A percentile compares a stretch with the other conserved stretches of the same genome.
phyloP scores from a whole-genome alignment of 92 coral and sea anemone species.

The Phenganax stokvisi region DNA sequence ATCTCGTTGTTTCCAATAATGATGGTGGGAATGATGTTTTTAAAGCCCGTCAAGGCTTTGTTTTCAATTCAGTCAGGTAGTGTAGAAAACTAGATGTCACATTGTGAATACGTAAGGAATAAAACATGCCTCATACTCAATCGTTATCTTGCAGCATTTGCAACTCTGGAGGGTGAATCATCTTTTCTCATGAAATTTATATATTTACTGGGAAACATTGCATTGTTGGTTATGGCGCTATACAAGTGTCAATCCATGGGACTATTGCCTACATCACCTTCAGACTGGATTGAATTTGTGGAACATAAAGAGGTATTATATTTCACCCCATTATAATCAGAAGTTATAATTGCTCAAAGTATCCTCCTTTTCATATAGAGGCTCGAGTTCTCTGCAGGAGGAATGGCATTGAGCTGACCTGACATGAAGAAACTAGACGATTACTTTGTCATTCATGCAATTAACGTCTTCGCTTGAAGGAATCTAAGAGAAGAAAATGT shows the following conservation, averaged over 20 bases:
- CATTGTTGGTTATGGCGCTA: conserved; percentile 71
- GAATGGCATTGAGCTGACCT: conserved; percentile 48
- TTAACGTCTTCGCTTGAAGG: conserved; percentile 1
- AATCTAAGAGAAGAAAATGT: background rate
- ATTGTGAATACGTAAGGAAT: background rate
- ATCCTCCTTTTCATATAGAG: conserved; percentile 54
- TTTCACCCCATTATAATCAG: background rate
- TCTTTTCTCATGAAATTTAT: conserved; percentile 73
- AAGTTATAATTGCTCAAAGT: background rate
- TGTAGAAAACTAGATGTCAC: background rate
- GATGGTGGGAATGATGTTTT: conserved; percentile 99
- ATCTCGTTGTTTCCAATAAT: conserved; percentile 93
- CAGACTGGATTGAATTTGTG: conserved; percentile 97
- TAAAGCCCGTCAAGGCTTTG: conserved; percentile 93
- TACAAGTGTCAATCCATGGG: conserved; percentile 99
- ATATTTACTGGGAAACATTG: conserved; percentile 83
- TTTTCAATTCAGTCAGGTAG: conserved; percentile 88
- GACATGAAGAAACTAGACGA: background rate
- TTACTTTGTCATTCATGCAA: background rate
- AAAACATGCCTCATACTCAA: background rate
- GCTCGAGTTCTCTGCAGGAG: conserved; percentile 89
- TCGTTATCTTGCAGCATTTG: conserved; percentile 64
- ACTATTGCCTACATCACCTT: conserved; percentile 84
- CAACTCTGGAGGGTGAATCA: conserved; percentile 88
- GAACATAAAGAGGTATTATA: conserved; percentile 72